Conservation (phyloP, 2,888 invertebrate genomes). For the Eudiplozoon nipponicum region DNA sequence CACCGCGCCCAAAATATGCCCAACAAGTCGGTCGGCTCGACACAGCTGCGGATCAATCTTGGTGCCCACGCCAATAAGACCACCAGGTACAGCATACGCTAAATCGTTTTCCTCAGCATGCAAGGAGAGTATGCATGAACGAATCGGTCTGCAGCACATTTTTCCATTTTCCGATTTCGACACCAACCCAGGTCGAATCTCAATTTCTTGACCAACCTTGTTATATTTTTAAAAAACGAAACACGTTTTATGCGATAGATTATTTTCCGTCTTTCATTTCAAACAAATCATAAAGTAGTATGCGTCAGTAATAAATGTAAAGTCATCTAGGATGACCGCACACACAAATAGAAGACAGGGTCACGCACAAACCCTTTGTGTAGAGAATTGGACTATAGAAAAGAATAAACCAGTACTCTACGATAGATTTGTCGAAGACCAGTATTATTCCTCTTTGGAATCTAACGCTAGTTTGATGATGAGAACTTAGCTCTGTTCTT, state of each 20-base stretch:
- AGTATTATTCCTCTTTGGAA: too few species aligned
- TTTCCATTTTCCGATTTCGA: conserved; percentile 71
- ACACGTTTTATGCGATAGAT: background rate
- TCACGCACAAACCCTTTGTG: too few species aligned
- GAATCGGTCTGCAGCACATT: conserved; percentile 70
- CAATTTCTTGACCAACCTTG: conserved; percentile 79
- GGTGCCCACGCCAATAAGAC: conserved; percentile 92
- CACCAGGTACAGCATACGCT: conserved; percentile 90
- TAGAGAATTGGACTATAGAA: too few species aligned
- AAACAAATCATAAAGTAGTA: too few species aligned
- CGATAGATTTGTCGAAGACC: too few species aligned
- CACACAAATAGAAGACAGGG: too few species aligned
- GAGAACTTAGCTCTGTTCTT: too few species aligned
- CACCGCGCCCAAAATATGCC: conserved; percentile 77
- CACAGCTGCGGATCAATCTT: conserved; percentile 94
- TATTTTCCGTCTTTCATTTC: too few species aligned
- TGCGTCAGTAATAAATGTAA: too few species aligned
- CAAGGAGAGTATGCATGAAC: conserved; percentile 72
- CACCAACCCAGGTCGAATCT: conserved; percentile 79
- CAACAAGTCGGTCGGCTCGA: conserved; percentile 82
- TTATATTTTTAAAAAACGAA: conserved; percentile 7
- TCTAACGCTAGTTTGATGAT: too few species aligned
- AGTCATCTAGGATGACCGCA: too few species aligned
- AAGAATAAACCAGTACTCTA: too few species aligned
- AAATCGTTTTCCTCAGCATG: conserved; percentile 86